phyloP scores from a whole-genome alignment of 2,888 invertebrate species.

The Stenodera caucasica region DNA sequence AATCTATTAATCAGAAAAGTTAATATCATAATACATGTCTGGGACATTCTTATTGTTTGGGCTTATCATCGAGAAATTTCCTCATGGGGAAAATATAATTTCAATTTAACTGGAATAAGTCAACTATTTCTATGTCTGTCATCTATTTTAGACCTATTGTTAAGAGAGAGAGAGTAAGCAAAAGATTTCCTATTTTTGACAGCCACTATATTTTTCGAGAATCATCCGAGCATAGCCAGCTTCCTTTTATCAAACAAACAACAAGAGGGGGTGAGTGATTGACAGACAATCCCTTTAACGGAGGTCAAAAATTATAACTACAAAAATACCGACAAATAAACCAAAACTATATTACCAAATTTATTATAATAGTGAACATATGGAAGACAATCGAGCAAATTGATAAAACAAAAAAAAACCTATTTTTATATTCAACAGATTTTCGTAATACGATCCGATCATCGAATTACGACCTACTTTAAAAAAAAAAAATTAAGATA shows the following conservation, averaged over 20 bases:
- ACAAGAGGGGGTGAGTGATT: slow-evolving; percentile 34
- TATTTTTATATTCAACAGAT: slow-evolving; percentile 10
- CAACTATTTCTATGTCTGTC: background rate
- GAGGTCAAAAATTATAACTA: slow-evolving; percentile 28
- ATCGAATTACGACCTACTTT: slow-evolving; percentile 9
- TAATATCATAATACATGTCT: slow-evolving; percentile 51
- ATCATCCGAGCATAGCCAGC: slow-evolving; percentile 20
- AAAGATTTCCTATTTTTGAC: slow-evolving; percentile 5
- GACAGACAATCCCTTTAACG: slow-evolving; percentile 28
- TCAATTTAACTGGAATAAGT: slow-evolving; percentile 36
- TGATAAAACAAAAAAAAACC: background rate
- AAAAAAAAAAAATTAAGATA: background rate
- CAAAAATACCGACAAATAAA: slow-evolving; percentile 21
- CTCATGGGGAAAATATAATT: slow-evolving; percentile 35
- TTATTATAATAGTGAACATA: background rate
- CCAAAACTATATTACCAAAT: too few species aligned
- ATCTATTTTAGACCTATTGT: background rate
- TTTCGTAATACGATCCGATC: slow-evolving; percentile 8
- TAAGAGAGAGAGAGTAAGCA: background rate
- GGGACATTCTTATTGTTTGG: slow-evolving; percentile 39
- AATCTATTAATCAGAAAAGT: slow-evolving; percentile 54
- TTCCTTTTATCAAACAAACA: slow-evolving; percentile 33
- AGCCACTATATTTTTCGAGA: slow-evolving; percentile 10
- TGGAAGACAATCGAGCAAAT: background rate
- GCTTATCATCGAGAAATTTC: slow-evolving; percentile 29